Percentiles rank a stretch among this genome's conserved stretches.
Conservation (phyloP, 2,797 vertebrate species). For the Enteromius anoplus region DNA sequence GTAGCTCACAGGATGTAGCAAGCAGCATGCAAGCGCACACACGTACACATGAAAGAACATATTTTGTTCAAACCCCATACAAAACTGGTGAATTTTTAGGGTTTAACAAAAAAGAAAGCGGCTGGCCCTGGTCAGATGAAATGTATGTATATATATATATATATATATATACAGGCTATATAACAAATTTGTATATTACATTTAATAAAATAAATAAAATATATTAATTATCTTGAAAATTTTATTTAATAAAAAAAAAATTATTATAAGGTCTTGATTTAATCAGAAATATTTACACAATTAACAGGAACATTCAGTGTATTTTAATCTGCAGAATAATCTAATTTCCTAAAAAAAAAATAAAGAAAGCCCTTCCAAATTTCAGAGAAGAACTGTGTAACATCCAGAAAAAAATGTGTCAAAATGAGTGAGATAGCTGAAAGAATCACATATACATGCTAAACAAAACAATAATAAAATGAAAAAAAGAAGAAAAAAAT, state of each 20-base stretch:
- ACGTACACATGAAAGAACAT: slow-evolving; percentile 9
- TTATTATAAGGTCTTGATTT: neutral
- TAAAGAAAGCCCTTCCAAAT: slow-evolving; percentile 7
- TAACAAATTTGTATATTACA: neutral
- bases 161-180: neutral
- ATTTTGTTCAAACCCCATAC: neutral
- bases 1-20: slow-evolving; percentile 42
- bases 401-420: slow-evolving; percentile 32
- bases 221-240: neutral
- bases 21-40: slow-evolving; percentile 31
- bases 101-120: neutral
- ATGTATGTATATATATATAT: neutral
- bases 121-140: neutral
- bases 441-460: slow-evolving; percentile 33
- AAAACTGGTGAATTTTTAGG: neutral
- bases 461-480: slow-evolving; percentile 40
- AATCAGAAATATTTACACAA: neutral
- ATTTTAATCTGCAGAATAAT: slow-evolving; percentile 11
- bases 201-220: neutral
- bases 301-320: neutral
- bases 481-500: slow-evolving; percentile 19
- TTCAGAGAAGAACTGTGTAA: neutral
- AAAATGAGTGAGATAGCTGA: slow-evolving; percentile 33
- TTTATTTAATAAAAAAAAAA: neutral
- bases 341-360: neutral